Conservation (phyloP, 2,113 vertebrate species). For the Psammodynastes pulverulentus region DNA sequence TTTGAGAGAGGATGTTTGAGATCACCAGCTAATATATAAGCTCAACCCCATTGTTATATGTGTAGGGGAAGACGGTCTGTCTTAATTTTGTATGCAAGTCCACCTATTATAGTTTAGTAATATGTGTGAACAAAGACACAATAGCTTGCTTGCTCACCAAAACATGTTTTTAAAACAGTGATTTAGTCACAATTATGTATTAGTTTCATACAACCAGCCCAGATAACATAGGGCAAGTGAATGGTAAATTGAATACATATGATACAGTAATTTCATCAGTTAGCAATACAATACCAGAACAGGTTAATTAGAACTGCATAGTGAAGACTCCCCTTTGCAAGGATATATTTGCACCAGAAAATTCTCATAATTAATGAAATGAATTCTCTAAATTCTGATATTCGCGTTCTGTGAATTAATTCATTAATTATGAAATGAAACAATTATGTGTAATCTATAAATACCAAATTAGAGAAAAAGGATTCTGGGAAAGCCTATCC, state of each 20-base stretch:
- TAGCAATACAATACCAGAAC: neutral
- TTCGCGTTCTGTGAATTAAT: too few species aligned
- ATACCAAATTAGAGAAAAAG: neutral
- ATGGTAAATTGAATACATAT: neutral
- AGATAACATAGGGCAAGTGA: neutral
- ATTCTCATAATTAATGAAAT: neutral
- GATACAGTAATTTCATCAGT: neutral
- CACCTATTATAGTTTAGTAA: neutral
- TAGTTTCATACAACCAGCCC: neutral
- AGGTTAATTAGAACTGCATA: neutral
- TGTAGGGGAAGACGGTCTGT: neutral
- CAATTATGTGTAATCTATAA: neutral
- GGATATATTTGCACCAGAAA: neutral
- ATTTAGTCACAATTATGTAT: neutral
- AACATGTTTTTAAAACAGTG: neutral
- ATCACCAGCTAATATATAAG: neutral
- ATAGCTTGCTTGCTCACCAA: neutral
- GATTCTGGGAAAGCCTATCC: neutral
- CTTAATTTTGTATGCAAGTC: neutral
- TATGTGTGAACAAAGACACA: neutral
- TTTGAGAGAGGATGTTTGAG: neutral
- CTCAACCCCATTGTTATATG: neutral
- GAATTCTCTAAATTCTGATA: too few species aligned
- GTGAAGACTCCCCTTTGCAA: neutral
- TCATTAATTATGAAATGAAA: neutral